These are phyloP conservation scores for Drosophila tsacasi DNA, from an alignment of 1,140 invertebrate species.

Conservation along the genomic window DNA sequence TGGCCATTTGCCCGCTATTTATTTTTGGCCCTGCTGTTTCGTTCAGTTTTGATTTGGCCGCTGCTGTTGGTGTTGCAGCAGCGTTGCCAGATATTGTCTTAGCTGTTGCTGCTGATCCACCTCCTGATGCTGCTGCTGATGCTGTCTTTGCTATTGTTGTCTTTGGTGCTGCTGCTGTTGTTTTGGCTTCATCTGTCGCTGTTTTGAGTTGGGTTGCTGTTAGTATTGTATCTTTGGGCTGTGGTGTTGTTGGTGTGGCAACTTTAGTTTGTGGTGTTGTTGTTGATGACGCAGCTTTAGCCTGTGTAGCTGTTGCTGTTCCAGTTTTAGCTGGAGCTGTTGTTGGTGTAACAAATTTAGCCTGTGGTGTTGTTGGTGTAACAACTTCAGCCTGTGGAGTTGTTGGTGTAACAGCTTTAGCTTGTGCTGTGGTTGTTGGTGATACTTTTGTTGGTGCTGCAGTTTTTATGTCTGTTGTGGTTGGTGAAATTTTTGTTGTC, in stretches of 20 bases:
- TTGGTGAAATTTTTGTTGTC: neutral
- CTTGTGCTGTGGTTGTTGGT: neutral
- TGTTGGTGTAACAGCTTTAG: neutral
- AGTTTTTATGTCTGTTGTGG: constrained; percentile 3
- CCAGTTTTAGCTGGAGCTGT: neutral
- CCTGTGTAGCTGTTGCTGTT: constrained; percentile 23
- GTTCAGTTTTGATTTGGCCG: constrained; percentile 51
- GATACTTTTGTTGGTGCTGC: neutral
- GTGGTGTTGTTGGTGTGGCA: constrained; percentile 8
- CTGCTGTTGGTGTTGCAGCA: constrained; percentile 43
- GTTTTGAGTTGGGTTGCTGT: constrained; percentile 11
- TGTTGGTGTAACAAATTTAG: neutral
- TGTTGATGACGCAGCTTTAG: constrained; percentile 1
- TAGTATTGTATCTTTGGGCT: neutral
- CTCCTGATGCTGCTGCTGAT: constrained; percentile 21
- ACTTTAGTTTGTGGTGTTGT: neutral
- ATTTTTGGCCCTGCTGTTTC: constrained; percentile 77
- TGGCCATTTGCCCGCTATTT: constrained; percentile 81
- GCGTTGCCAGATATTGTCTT: constrained; percentile 54
- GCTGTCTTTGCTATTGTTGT: constrained; percentile 15
- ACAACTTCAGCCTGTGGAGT: constrained; percentile 10
- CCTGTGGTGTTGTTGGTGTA: neutral
- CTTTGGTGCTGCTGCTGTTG: constrained; percentile 14
- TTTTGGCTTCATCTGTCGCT: constrained; percentile 12
- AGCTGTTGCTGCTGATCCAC: constrained; percentile 22